Conservation (phyloP, 2,113 vertebrate genomes). For the Heterotis niloticus region DNA sequence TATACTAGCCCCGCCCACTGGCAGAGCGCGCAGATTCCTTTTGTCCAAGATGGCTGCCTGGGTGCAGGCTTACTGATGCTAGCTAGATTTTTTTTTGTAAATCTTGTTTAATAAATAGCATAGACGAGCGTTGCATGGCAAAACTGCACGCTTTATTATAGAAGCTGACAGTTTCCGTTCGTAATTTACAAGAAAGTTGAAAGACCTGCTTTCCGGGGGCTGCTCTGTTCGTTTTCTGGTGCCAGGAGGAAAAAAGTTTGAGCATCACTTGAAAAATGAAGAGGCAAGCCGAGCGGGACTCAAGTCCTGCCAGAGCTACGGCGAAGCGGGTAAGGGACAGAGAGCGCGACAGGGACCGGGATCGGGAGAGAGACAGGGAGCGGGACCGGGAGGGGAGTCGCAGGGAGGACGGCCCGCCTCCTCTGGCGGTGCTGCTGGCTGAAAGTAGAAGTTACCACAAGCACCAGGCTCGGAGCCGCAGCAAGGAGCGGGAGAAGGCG, state of each 20-base stretch:
- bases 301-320: constrained; percentile 70
- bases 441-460: constrained; percentile 69
- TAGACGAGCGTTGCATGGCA: not conserved
- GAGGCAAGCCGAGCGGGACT: constrained; percentile 82
- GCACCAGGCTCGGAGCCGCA: constrained; percentile 56
- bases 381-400: constrained; percentile 70
- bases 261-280: constrained; percentile 71
- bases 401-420: constrained; percentile 64
- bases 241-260: constrained; percentile 52
- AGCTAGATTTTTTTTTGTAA: constrained; percentile 50
- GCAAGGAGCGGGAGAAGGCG: constrained; percentile 73
- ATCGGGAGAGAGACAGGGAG: constrained; percentile 67
- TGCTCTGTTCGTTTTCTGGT: constrained; percentile 35
- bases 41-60: constrained; percentile 96
- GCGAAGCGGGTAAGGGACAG: constrained; percentile 71
- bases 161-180: constrained; percentile 7
- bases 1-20: constrained; percentile 44
- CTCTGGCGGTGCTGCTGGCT: constrained; percentile 58
- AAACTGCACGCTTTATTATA: not conserved
- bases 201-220: constrained; percentile 29
- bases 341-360: constrained; percentile 45
- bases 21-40: constrained; percentile 69
- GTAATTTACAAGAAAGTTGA: constrained; percentile 3
- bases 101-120: constrained; percentile 38
- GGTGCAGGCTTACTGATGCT: constrained; percentile 62